Base-by-base conservation (phyloP, 30 jellyfish, hydroid and myxozoan genomes). In the Aurelia aurita region DNA sequence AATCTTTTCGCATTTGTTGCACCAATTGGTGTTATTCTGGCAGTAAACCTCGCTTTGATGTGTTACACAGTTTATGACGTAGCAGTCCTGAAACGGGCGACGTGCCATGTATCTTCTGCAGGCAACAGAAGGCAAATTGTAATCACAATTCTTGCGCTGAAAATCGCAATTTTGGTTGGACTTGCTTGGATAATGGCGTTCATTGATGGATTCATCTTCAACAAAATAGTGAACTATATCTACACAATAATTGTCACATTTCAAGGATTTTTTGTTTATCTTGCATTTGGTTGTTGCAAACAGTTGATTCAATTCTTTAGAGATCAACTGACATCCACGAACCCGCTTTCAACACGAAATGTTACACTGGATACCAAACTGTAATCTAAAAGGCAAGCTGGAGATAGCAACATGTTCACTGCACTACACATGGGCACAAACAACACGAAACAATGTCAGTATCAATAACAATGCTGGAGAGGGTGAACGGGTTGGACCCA, bases 181-280 rank as follows among this genome's bases (percentile, higher is more conserved):
- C 65, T 51, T 3, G 92, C 79, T 18, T 82, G 92, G 92, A 51
- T 82, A 57, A 54, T 82, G 78, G 92, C 79, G 7, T 82, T 82
- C 78, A 25, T 82, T 13, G 86, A 71, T n/a, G 80, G 92, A 3
- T 55, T 82, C 22, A 29, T 82, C 14, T 34, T 78, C 39, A 82
- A 57, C 29, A 67, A 32, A 1, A 58, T 45, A 23, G 69, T 82
- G 12, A 44, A 39, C 45, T 82, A 43, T 25, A 53, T 82, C 28
- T 82, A 68, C 69, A 58, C 77, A 29, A 46, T 82, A 35, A 68
- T 82, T 3, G 85, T 71, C 3, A 59, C 92, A 11, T 82, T 65
- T 35, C 92, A 82, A 53, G 92, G 92, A 13, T 34, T 82, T 25
- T 71, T 82, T 16, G 44, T 82, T 27, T 82, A 43, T 55, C 46